Percentiles rank a stretch among this genome's conserved stretches.
Conservation (phyloP, 2,113 vertebrate species). For the Seriola aureovittata region DNA sequence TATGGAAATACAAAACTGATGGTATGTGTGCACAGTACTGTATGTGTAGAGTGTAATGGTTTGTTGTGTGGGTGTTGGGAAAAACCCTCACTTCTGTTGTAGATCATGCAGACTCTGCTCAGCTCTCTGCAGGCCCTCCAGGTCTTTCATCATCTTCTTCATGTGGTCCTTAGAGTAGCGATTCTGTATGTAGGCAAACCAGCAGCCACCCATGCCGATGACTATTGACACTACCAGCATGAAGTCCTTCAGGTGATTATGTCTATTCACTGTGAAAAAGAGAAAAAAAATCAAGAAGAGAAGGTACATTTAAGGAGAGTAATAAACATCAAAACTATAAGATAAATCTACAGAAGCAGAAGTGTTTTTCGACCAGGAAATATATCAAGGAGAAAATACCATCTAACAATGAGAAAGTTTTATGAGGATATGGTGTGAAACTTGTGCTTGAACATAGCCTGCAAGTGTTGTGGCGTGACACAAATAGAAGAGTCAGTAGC, state of each 20-base stretch:
- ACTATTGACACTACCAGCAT: constrained; percentile 99
- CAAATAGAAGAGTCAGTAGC: constrained; percentile 54
- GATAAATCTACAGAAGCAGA: background rate
- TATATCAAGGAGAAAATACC: background rate
- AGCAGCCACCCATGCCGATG: constrained; percentile 98
- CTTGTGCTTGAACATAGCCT: constrained; percentile 8
- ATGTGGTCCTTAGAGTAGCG: constrained; percentile 99
- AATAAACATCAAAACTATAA: background rate
- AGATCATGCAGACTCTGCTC: constrained; percentile 98
- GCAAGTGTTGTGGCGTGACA: constrained; percentile 32
- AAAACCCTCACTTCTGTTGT: constrained; percentile 91
- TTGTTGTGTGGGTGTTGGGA: constrained; percentile 26
- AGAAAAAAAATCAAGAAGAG: background rate
- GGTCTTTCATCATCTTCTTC: constrained; percentile 99
- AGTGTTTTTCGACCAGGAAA: background rate
- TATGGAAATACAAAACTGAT: constrained; percentile 1
- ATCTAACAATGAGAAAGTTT: background rate
- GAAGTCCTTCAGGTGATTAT: constrained; percentile 99
- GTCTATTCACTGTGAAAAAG: constrained; percentile 89
- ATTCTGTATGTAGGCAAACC: constrained; percentile 99
- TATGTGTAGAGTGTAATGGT: background rate
- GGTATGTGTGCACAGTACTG: background rate
- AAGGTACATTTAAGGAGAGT: background rate
- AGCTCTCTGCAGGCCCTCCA: constrained; percentile 96
- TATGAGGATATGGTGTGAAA: constrained; percentile 40